Evolutionary conservation across 2,797 vertebrate genomes (phyloP).

Genomic region (Tympanoctomys barrerae): DNA sequence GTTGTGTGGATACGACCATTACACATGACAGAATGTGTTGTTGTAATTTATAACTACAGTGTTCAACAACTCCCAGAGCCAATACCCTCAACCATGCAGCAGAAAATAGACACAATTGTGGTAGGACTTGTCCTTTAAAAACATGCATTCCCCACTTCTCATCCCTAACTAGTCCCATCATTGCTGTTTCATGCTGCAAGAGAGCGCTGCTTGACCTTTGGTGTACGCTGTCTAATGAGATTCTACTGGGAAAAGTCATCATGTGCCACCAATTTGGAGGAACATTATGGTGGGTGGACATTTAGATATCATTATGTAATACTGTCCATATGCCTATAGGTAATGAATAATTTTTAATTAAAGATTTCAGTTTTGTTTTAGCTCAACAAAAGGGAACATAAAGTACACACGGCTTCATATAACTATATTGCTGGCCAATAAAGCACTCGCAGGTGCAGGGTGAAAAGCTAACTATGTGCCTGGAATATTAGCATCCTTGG

Average conservation of each 20-base stretch:
- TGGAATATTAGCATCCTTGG: neutral
- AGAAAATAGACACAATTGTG: neutral
- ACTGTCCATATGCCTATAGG: neutral
- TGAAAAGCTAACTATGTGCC: neutral
- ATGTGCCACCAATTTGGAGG: neutral
- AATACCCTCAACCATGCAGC: neutral
- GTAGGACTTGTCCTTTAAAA: neutral
- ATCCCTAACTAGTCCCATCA: neutral
- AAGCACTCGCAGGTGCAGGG: slow-evolving; percentile 28
- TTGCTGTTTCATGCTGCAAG: neutral
- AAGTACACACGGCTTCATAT: slow-evolving; percentile 44
- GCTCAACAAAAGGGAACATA: slow-evolving; percentile 20
- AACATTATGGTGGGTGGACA: neutral
- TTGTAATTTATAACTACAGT: neutral
- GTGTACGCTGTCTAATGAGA: neutral
- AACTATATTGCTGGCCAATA: neutral
- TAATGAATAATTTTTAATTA: slow-evolving; percentile 4
- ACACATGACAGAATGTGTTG: neutral
- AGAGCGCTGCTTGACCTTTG: neutral
- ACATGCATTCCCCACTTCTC: neutral
- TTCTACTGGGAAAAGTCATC: neutral
- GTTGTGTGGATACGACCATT: neutral
- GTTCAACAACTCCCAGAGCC: neutral
- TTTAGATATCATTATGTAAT: slow-evolving; percentile 33
- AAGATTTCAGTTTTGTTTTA: neutral